phyloP scores from a whole-genome alignment of 1,140 invertebrate species.

The Caerostris darwini region DNA sequence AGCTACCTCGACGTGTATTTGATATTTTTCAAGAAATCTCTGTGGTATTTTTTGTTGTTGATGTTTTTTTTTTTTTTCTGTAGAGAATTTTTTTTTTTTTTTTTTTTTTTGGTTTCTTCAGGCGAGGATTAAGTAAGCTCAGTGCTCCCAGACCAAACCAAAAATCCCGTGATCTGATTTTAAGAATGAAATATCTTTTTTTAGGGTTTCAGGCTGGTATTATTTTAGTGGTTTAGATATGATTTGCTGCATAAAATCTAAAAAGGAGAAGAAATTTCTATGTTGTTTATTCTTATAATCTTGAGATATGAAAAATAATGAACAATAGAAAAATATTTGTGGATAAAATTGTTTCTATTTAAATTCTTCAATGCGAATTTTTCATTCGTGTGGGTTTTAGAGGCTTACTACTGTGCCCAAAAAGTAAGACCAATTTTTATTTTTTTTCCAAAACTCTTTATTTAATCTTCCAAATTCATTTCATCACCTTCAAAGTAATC shows the following conservation, averaged over 20 bases:
- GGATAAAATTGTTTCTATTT: too few relatives aligned
- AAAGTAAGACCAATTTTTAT: too few relatives aligned
- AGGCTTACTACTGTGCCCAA: too few relatives aligned
- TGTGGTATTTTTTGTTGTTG: not conserved
- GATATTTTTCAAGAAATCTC: not conserved
- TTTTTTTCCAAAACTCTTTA: too few relatives aligned
- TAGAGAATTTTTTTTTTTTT: not conserved
- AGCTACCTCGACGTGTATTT: not conserved
- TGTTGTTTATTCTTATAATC: too few relatives aligned
- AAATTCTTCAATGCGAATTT: too few relatives aligned
- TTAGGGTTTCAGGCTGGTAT: not conserved
- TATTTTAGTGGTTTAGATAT: not conserved
- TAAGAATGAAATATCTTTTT: not conserved
- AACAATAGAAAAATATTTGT: too few relatives aligned
- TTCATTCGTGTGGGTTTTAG: too few relatives aligned
- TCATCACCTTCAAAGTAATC: too few relatives aligned
- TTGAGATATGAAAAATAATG: too few relatives aligned
- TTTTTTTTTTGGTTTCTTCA: not conserved
- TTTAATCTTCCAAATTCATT: too few relatives aligned
- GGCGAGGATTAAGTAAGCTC: not conserved
- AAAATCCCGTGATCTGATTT: conserved; percentile 2
- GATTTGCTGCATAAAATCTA: not conserved
- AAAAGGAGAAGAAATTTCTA: too few relatives aligned
- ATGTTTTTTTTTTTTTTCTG: not conserved
- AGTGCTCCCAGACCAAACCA: not conserved